These are phyloP conservation scores for Hoplostethus atlanticus DNA, from an alignment of 2,797 vertebrate species.

Conservation along the genomic window DNA sequence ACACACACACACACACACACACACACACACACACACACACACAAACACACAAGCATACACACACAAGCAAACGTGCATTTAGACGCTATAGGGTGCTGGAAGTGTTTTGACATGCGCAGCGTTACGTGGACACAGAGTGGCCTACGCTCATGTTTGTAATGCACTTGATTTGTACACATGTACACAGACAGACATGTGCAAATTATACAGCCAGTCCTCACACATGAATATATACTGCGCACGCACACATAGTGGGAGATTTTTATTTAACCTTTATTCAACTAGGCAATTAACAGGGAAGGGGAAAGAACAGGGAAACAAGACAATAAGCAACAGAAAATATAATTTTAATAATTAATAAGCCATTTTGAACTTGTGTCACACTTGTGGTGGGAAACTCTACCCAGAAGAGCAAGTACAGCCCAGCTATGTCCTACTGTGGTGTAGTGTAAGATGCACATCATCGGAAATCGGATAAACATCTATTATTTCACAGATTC, in stretches of 20 bases:
- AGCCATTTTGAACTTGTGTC: too few species aligned
- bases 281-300: neutral
- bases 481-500: too few species aligned
- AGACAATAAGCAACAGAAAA: too few species aligned
- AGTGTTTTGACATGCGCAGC: constrained; percentile 32
- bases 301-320: too few species aligned
- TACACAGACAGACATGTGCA: constrained; percentile 7
- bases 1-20: constrained; percentile 21
- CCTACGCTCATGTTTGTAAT: constrained; percentile 16
- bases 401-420: too few species aligned
- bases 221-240: constrained; percentile 8
- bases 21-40: constrained; percentile 21
- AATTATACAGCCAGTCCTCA: neutral
- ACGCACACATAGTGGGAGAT: constrained; percentile 4
- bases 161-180: constrained; percentile 31
- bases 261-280: constrained; percentile 7
- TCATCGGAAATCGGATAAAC: too few species aligned
- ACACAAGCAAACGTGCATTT: constrained; percentile 46
- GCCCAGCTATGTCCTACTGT: too few species aligned
- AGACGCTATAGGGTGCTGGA: constrained; percentile 19
- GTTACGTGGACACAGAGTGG: constrained; percentile 22
- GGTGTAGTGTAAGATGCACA: too few species aligned
- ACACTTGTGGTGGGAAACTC: too few species aligned
- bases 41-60: constrained; percentile 40
- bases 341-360: too few species aligned